Evolutionary conservation across 2,797 vertebrate genomes (phyloP).

Genomic region (Coilia nasus): DNA sequence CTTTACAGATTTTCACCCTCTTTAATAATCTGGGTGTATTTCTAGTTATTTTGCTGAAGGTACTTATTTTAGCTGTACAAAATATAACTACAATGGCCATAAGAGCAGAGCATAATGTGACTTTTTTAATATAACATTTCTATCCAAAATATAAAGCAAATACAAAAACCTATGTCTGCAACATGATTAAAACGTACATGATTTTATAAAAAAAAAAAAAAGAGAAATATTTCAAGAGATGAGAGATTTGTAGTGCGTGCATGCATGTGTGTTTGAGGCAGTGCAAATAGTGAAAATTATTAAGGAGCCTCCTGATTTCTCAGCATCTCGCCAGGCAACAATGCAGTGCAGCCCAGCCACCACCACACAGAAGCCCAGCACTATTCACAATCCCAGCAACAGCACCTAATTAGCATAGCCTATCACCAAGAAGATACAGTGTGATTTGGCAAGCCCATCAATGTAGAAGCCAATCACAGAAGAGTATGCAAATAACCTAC

Average conservation of each 20-base stretch:
- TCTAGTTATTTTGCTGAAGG: no score
- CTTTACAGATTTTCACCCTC: no score
- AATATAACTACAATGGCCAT: no score
- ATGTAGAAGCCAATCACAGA: constrained; percentile 86
- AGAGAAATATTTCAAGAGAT: neutral
- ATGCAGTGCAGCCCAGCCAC: constrained; percentile 79
- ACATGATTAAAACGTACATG: neutral
- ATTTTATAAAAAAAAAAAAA: neutral
- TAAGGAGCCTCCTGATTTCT: constrained; percentile 91
- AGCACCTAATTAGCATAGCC: constrained; percentile 99
- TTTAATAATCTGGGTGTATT: no score
- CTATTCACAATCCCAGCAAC: constrained; percentile 97
- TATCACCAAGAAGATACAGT: constrained; percentile 88
- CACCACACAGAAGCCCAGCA: constrained; percentile 75
- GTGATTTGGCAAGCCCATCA: constrained; percentile 88
- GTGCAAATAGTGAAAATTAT: constrained; percentile 69
- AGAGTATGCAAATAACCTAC: constrained; percentile 94
- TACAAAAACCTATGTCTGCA: no score
- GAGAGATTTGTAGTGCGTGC: neutral
- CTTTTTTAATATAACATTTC: no score
- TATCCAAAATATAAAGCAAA: no score
- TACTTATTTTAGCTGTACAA: no score
- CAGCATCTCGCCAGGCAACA: constrained; percentile 95
- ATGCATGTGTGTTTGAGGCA: constrained; percentile 28
- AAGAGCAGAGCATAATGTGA: no score